phyloP scores from a whole-genome alignment of 2,113 vertebrate species.

The human (Homo sapiens) region GRCh38 chrX:98940001-98940500 shows the following conservation, averaged over 20 bases:
- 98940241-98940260: neutral
- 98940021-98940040: neutral
- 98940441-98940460: neutral
- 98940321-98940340: neutral
- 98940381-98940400: neutral
- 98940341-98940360: neutral
- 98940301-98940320: neutral
- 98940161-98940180: neutral
- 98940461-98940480: neutral
- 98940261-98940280: neutral
- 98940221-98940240: neutral
- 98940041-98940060: neutral
- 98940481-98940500: neutral
- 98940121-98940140: neutral
- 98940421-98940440: neutral
- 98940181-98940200: neutral
- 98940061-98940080: neutral
- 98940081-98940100: neutral
- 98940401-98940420: neutral
- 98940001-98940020: neutral
- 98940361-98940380: neutral
- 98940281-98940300: neutral
- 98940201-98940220: neutral
- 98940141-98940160: neutral
- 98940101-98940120: neutral